Evolutionary conservation across 1,140 invertebrate species (phyloP), one percentile per base, ranked within the genome.

Genomic region (Diorhabda elongata): DNA sequence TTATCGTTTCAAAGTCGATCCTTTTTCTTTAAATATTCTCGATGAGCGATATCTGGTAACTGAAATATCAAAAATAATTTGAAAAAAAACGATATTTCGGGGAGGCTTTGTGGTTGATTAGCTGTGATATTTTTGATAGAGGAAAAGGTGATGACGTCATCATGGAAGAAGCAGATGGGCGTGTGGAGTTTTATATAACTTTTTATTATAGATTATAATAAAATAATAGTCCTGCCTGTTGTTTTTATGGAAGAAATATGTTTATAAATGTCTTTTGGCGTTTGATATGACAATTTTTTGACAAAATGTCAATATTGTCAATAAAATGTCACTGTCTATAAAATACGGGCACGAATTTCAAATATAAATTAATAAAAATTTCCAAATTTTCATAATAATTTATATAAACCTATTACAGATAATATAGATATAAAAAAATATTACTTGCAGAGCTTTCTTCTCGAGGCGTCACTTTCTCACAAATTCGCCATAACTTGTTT

Each of bases 91-190:
- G 47, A 52, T 52, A 52, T 52, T 52, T 52, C n/a, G 47, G 4
- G n/a, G 4, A 52, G 6, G 47, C n/a, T 52, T 52, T 6, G 47
- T 52, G 47, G 4, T 52, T 52, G 6, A 8, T 62, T 44, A 4
- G 9, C 44, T 44, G 42, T 11, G 70, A 71, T 67, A 71, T 71
- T 61, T 60, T 71, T 61, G 47, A 44, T 42, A 64, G 45, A 9
- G 64, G 43, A 58, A 65, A 66, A 66, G 11, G 8, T 63, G 63
- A 63, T 73, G 71, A 73, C 71, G 71, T 73, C 71, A 73, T 69
- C 60, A 61, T 58, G 66, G 66, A 71, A 60, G 69, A 69, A 69
- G 68, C 64, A 63, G 64, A 63, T 70, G 67, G 67, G 69, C 67
- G 68, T 60, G 64, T 64, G 67, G 58, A 57, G 62, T 45, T 61